phyloP scores from a whole-genome alignment of 2,888 invertebrate genomes.

The Zonitis immaculata region DNA sequence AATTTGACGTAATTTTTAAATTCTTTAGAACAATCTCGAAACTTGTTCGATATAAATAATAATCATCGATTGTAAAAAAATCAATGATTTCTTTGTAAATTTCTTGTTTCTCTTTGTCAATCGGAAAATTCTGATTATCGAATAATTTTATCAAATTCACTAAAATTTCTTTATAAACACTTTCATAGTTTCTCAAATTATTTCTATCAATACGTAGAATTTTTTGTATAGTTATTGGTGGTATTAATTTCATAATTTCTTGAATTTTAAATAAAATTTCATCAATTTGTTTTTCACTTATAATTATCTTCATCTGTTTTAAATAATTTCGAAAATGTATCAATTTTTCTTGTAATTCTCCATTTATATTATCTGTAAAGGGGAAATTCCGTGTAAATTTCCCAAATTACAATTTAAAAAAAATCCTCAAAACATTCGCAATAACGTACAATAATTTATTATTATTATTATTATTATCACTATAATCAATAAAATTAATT shows the following conservation, averaged over 20 bases:
- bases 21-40: conserved; percentile 50
- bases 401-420: conserved; percentile 29
- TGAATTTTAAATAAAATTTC: conserved; percentile 38
- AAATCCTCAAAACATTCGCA: not conserved
- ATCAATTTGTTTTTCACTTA: conserved; percentile 42
- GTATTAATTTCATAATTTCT: conserved; percentile 42
- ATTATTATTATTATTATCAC: not conserved
- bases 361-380: conserved; percentile 31
- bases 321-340: conserved; percentile 1
- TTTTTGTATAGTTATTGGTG: conserved; percentile 62
- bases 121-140: conserved; percentile 56
- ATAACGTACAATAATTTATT: not conserved
- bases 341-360: conserved; percentile 19
- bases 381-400: conserved; percentile 48
- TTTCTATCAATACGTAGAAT: conserved; percentile 53
- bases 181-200: conserved; percentile 46
- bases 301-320: conserved; percentile 35
- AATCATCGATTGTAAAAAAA: conserved; percentile 56
- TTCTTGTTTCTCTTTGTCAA: conserved; percentile 30
- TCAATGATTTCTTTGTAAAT: conserved; percentile 48
- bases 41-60: conserved; percentile 49
- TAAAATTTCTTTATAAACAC: conserved; percentile 53
- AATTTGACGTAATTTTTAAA: conserved; percentile 46
- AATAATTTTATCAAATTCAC: conserved; percentile 51
- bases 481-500: too few species aligned